Base-by-base conservation (phyloP, 2,797 vertebrate species). In the Centropyge bicolor region DNA sequence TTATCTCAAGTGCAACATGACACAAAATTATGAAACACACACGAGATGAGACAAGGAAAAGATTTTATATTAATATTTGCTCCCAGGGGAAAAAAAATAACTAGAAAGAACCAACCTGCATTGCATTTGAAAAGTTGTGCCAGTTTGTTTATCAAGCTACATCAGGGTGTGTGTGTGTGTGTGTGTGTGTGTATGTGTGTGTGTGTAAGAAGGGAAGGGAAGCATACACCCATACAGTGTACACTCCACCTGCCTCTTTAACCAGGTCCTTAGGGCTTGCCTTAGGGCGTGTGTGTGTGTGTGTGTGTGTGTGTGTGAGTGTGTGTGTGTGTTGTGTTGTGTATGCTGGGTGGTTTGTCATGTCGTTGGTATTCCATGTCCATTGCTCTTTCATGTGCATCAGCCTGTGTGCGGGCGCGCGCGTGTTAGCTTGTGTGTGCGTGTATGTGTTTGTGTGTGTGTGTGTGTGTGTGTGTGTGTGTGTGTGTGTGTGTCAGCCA, bases 311-410 rank as follows among this genome's bases (percentile, higher is more conserved):
- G 12, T 65, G 43, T 46, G 45, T 66, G 61, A 68, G 71, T 69
- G 64, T 68, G 20, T 41, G n/a, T 68, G 38, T 66, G 55, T 66
- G 52, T 61, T 55, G 45, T 51, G 46, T 62, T 82, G 46, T 78
- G 64, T 72, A 52, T 36, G n/a, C 16, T 51, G 36, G 68, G 20
- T 31, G 13, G 80, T 88, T 83, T 76, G 81, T 84, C 79, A 55
- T 61, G 57, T 64, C 22, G 31, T 85, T 89, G 78, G 65, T 76
- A 86, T 83, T 85, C 83, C 22, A 56, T 70, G 69, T 83, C 76
- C 81, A 51, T 55, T 45, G 70, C 74, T 81, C 81, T 76, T 82
- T 84, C 70, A 84, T 86, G 82, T 82, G 78, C 49, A 72, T 38
- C 22, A 2, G 45, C 36, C 65, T 59, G 31, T 54, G 38, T 55